Evolutionary conservation across 2,888 invertebrate species (phyloP), one percentile per base, ranked within the genome.

Genomic region (Argyresthia albistria): DNA sequence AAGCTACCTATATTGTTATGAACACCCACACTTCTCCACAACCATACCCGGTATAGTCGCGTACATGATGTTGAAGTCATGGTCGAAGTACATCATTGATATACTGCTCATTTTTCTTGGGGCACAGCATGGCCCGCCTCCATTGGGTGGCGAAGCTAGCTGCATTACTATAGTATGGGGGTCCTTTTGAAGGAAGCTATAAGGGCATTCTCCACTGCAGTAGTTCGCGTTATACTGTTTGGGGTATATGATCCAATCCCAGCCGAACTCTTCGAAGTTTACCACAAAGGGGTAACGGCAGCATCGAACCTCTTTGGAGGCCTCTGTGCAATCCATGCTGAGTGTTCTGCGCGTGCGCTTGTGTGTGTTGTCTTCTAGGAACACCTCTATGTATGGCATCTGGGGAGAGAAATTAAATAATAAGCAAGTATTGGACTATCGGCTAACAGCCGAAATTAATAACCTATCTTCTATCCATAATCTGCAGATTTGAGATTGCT

Each of bases 161-260:
- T 95, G 94, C 55, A 94, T 92, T 66, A 97, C 88, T 79, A 97
- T 96, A 8, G 97, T 96, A 75, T 97, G 96, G 0, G 95, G 93
- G 70, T 95, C 94, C 67, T 93, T 93, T 69, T 95, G 96, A 56
- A 96, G 84, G 72, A 96, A 96, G 51, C 95, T 93, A 80, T 93
- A 93, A 0, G 95, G 94, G 76, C 99, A 99, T 66, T 97, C 96
- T 8, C 99, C 98, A 53, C 95, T 93, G 86, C 99, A 99, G 86
- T 97, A 97, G 83, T 97, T 96, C 8, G 98, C 98, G 68, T 96
- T 95, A 87, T 98, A 99, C 56, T 92, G 90, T 67, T 96, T 96
- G 0, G 99, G 99, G 0, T 97, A 97, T 55, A 99, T 96, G 66
- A 99, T 95, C 93, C 97, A 99, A 72, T 98, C 96, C 97, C 98